Base-by-base conservation (phyloP, 2,113 vertebrate species). In the Crocuta crocuta region DNA sequence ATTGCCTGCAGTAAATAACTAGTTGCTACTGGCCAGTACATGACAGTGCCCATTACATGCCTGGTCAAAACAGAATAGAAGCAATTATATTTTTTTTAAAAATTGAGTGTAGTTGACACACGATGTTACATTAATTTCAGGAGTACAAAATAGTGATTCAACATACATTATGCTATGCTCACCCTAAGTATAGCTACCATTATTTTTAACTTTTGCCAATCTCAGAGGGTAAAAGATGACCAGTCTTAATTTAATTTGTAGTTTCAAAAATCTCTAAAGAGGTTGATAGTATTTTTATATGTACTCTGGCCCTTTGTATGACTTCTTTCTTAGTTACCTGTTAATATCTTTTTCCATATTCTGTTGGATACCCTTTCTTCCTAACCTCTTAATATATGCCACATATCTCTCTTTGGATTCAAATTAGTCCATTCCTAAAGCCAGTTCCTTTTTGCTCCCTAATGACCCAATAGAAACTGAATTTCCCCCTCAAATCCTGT, bases 251-350 rank as follows among this genome's bases (percentile, higher is more conserved):
- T 93, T 74, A n/a, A 82, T 65, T 76, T 87, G 4, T n/a, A 3
- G 10, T 66, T 95, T 92, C 45, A 58, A 85, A 93, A 93, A 50
- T 65, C 21, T 91, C 45, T 92, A 65, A 66, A 91, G 35, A 63
- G 17, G 55, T 53, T 63, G 16, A 80, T 61, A 7, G 23, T 71
- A 53, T 84, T 78, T 95, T 68, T 81, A 33, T 43, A 28, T 55
- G 1, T 70, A 19, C 35, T 65, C 48, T 80, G 11, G 31, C 0
- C 35, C 13, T 76, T 73, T 68, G 5, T 21, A 39, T 55, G 17
- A 58, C 16, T 71, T 50, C 28, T 66, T 91, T 84, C 35, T 3
- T 73, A 79, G 88, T 88, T 79, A 79, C 4, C 55, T 58, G 39
- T 74, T 88, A 63, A 68, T 24, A 1, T 68, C 21, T 66, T 80